These are phyloP conservation scores for Pelodiscus sinensis DNA, from an alignment of 2,113 vertebrate species.

Conservation along the genomic window DNA sequence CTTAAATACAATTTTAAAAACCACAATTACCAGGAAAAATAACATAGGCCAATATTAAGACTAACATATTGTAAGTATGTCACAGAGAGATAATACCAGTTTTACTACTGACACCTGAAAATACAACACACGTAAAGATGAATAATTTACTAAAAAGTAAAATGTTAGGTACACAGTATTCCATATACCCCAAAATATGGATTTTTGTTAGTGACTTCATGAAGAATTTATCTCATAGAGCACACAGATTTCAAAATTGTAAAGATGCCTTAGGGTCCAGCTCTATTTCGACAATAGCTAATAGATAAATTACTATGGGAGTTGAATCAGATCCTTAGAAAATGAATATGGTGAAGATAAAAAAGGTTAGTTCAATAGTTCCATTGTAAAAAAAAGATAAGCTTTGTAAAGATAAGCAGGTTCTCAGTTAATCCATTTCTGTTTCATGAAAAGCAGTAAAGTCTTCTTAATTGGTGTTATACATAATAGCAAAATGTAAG, in stretches of 20 bases:
- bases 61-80: neutral
- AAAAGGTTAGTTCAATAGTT: neutral
- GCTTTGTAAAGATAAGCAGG: neutral
- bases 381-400: neutral
- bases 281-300: constrained; percentile 17
- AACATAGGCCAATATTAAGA: neutral
- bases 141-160: neutral
- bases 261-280: neutral
- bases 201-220: neutral
- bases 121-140: neutral
- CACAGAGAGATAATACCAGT: neutral
- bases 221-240: neutral
- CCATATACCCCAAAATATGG: neutral
- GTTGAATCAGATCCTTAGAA: neutral
- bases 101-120: neutral
- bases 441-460: neutral
- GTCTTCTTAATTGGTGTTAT: neutral
- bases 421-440: neutral
- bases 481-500: neutral
- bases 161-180: neutral
- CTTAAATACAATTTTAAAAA: neutral
- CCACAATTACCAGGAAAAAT: neutral
- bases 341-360: constrained; percentile 6
- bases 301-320: constrained; percentile 29
- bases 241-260: neutral